These are phyloP conservation scores for Furcifer pardalis DNA, from an alignment of 2,797 vertebrate genomes.

Conservation along the genomic window DNA sequence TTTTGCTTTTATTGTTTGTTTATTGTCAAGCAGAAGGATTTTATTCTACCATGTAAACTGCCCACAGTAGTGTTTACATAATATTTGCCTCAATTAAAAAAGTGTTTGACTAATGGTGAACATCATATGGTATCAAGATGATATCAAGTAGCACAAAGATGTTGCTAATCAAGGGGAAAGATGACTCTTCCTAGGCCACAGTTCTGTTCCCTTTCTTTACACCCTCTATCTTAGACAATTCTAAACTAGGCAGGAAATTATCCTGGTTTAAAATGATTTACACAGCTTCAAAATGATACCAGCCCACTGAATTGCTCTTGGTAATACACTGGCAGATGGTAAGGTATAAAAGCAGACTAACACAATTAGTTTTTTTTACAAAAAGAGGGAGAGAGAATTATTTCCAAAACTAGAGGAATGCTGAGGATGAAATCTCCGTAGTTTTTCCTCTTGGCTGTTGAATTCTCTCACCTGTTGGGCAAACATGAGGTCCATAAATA, in stretches of 20 bases:
- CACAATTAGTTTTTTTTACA: neutral
- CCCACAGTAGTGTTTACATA: too few relatives aligned
- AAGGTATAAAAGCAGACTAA: neutral
- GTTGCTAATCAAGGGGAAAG: neutral
- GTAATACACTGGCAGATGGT: neutral
- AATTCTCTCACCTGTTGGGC: constrained; percentile 23
- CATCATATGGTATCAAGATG: neutral
- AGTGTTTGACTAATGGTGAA: neutral
- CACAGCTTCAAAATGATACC: neutral
- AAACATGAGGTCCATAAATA: constrained; percentile 14
- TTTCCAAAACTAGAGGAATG: neutral
- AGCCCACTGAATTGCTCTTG: neutral
- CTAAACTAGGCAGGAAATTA: neutral
- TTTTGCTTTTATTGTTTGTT: neutral
- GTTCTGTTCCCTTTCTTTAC: neutral
- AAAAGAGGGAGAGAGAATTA: neutral
- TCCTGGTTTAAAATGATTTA: neutral
- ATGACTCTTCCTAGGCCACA: neutral
- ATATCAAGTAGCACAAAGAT: too few relatives aligned
- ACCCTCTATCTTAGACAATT: neutral
- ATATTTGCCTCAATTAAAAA: neutral
- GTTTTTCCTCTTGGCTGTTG: neutral
- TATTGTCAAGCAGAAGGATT: too few relatives aligned
- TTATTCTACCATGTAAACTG: too few relatives aligned
- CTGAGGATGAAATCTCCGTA: constrained; percentile 4